Percentiles rank a stretch among this genome's conserved stretches.
Conservation (phyloP, 1,140 invertebrate species). For the Zeugodacus cucurbitae region DNA sequence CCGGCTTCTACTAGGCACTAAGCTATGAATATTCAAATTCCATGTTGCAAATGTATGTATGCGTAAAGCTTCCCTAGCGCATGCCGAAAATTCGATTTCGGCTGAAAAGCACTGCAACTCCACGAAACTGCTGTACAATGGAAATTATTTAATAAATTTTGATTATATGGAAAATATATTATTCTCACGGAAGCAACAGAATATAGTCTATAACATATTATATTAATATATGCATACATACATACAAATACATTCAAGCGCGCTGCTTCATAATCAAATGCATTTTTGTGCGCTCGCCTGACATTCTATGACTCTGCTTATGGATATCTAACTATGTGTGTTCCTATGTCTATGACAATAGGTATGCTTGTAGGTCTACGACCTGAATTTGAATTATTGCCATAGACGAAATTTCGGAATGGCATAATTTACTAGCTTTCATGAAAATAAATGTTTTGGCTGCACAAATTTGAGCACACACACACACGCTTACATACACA, state of each 20-base stretch:
- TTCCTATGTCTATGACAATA: neutral
- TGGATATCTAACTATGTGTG: neutral
- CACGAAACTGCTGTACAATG: neutral
- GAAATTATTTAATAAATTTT: neutral
- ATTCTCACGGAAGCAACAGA: neutral
- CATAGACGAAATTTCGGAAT: neutral
- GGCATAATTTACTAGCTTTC: constrained; percentile 27
- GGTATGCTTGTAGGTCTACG: neutral
- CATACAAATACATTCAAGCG: neutral
- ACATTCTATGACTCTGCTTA: neutral
- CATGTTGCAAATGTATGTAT: neutral
- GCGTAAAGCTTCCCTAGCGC: neutral
- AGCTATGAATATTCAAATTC: neutral
- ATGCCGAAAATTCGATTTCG: neutral
- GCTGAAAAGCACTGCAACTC: neutral
- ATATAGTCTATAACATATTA: neutral
- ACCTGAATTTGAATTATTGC: constrained; percentile 34
- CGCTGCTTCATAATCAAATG: neutral
- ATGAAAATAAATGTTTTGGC: constrained; percentile 24
- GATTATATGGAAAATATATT: neutral
- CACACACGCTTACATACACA: neutral
- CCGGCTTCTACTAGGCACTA: neutral
- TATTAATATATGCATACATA: neutral
- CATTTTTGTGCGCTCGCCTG: neutral
- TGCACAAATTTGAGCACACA: constrained; percentile 5